Base-by-base conservation (phyloP, 2,797 vertebrate genomes). In the Cyclopterus lumpus region DNA sequence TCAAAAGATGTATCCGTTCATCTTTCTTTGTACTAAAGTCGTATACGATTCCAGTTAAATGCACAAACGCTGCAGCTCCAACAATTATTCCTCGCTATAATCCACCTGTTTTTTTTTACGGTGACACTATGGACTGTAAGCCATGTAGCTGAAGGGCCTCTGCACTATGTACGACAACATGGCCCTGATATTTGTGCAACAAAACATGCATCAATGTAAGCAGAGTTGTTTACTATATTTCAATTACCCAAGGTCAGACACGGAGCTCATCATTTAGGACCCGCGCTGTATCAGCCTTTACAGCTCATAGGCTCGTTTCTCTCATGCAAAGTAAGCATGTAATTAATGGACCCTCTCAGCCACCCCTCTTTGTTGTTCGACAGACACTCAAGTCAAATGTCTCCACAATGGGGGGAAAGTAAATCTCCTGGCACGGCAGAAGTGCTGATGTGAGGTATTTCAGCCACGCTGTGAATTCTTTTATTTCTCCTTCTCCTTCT, bases 271-370 rank as follows among this genome's bases (percentile, higher is more conserved):
- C 88, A 77, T 91, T 91, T 79, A 86, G 90, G 84, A 67, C 86
- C 74, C 15, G 67, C 58, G 77, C 88, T 84, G 87, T 81, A 88
- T 92, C 88, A 91, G 89, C 88, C 91, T 89, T 83, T 84, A 59
- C 85, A 85, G 89, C 91, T 90, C 90, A 91, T 87, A 85, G 88
- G 84, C 86, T 92, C 90, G 74, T 88, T 92, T 80, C 91, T 88
- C 89, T 89, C 88, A 91, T 92, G 92, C 93, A 93, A 93, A 93
- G 92, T 91, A 93, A 94, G 93, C 91, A 91, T 92, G 91, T 94
- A 93, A 93, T 93, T 94, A 93, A 93, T 93, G 93, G 91, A 92
- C 80, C 85, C 91, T 92, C 90, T 90, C 89, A 90, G 84, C 87
- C 90, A 85, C 77, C 91, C 91, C 91, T 91, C 93, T 94, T 94